Conservation (phyloP, 1,140 invertebrate species). For the Ridgeia piscesae region DNA sequence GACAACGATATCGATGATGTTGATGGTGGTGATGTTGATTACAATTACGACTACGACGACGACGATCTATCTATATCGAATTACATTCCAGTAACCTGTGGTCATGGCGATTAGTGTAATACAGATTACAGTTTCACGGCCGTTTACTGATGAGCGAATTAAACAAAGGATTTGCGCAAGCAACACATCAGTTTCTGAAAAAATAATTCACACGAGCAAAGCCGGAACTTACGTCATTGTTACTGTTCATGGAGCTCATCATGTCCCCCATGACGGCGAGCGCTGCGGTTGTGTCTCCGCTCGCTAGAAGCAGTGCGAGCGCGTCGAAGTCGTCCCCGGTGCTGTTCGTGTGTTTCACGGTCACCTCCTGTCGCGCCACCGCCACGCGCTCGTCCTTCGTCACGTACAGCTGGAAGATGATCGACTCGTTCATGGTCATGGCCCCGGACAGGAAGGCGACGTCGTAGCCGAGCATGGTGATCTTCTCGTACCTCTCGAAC, state of each 20-base stretch:
- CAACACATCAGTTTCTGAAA: too few relatives aligned
- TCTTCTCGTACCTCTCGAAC: conserved; percentile 30
- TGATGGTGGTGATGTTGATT: too few relatives aligned
- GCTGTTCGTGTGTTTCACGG: neutral
- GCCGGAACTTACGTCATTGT: neutral
- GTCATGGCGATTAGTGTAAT: too few relatives aligned
- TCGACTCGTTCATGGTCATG: conserved; percentile 19
- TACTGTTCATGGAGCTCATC: neutral
- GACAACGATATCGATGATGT: too few relatives aligned
- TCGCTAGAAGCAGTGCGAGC: conserved; percentile 22
- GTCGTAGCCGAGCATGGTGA: conserved; percentile 10
- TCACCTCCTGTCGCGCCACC: neutral
- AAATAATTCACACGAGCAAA: too few relatives aligned
- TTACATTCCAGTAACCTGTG: too few relatives aligned
- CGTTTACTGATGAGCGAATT: too few relatives aligned
- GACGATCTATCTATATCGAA: too few relatives aligned
- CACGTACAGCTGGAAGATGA: conserved; percentile 41
- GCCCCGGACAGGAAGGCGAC: conserved; percentile 12
- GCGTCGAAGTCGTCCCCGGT: neutral
- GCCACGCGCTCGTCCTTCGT: conserved; percentile 36
- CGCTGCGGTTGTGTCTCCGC: neutral
- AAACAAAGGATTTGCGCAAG: too few relatives aligned
- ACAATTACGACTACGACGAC: too few relatives aligned
- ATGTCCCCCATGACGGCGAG: neutral
- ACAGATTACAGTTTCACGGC: too few relatives aligned